Base-by-base conservation (phyloP, 2,113 vertebrate species). In the Centropus bengalensis region DNA sequence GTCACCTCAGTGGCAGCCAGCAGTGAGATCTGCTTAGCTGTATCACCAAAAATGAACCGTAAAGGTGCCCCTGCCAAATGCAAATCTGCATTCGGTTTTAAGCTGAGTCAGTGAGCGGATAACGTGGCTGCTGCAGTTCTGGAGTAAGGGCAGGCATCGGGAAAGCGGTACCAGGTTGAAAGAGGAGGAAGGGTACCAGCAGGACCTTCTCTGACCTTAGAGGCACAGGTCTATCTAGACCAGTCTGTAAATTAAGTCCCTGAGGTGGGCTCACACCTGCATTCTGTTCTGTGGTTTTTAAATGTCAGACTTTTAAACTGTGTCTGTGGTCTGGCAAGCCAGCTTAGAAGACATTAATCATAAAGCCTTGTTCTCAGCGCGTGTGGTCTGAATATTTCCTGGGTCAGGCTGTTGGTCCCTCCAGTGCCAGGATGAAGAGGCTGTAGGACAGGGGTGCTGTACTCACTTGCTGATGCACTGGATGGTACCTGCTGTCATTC, bases 1-100 rank as follows among this genome's bases (percentile, higher is more conserved):
- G 45, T 93, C 28, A 17, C 24, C 81, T 58, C 51, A 14, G 64
- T 70, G 87, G 84, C 77, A 91, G 89, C 56, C 68, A 54, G 63
- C 1, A 1, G 66, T 30, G 87, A 82, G 78, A 85, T 91, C 69
- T 82, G 87, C 84, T 84, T 63, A 68, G 87, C 26, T 82, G 49
- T 68, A 40, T 64, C 82, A 30, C 85, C 66, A 23, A 32, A 55
- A 55, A 62, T 92, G 78, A 32, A 33, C 60, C 28, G 23, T 70
- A 49, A 89, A 94, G 74, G 74, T 94, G 77, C 23, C 78, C 32
- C 91, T 93, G 89, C 84, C 84, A 87, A 91, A 64, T 33, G 62
- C 49, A 87, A 7, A 45, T 45, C 14, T 52, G 14, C 78, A 2
- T 56, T 75, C 38, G 19, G 9, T 20, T 95, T 92, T 91, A 36